A percentile compares a stretch with the other conserved stretches of the same genome.
Evolutionary conservation across 2,797 vertebrate genomes (phyloP).

Genomic region (Lepidocolaptes lacrymiger): DNA sequence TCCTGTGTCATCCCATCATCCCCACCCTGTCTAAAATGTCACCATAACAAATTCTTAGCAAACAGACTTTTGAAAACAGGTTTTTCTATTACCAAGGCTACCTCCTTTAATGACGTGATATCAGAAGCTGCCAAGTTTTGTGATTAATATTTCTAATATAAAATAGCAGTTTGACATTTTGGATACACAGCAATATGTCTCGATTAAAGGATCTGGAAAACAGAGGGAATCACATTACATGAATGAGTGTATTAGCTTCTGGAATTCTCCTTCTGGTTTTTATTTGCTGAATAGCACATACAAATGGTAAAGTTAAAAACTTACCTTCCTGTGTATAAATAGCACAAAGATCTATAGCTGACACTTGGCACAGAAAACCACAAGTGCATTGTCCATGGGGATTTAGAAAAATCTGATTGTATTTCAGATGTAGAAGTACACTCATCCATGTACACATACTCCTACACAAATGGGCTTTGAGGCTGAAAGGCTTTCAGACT

Average conservation of each 20-base stretch:
- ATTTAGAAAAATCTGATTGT: neutral
- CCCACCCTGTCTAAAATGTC: neutral
- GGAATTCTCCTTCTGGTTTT: neutral
- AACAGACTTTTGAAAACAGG: neutral
- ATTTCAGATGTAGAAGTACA: neutral
- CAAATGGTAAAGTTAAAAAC: neutral
- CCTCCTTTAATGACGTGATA: neutral
- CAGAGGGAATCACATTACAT: neutral
- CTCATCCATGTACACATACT: neutral
- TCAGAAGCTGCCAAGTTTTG: neutral
- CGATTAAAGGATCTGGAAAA: slow-evolving; percentile 23
- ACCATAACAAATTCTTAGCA: neutral
- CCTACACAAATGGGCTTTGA: neutral
- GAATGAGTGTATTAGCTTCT: neutral
- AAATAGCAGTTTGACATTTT: slow-evolving; percentile 32
- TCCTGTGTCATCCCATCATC: neutral
- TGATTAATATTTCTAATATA: neutral
- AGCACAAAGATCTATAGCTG: neutral
- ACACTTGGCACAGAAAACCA: neutral
- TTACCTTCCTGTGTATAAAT: neutral
- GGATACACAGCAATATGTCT: neutral
- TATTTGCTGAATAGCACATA: neutral
- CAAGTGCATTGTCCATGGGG: neutral
- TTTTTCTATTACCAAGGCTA: neutral
- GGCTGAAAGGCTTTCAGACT: neutral